Conservation (phyloP, 2,888 invertebrate genomes). For the Orchesellides sinensis region DNA sequence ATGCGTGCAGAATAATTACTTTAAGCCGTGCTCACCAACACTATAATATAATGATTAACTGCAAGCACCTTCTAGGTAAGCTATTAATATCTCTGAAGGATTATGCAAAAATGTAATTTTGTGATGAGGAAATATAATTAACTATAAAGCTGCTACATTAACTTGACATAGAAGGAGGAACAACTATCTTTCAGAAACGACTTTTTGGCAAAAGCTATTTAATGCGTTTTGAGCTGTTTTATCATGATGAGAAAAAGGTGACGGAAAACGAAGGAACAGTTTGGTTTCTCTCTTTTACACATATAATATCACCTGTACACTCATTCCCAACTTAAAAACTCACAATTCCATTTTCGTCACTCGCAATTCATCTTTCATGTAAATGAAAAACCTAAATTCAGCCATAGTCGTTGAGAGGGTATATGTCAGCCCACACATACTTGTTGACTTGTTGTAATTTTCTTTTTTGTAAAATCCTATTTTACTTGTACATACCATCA, state of each 20-base stretch:
- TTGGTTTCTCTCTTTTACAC: conserved; percentile 1
- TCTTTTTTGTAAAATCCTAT: background rate
- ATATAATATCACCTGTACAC: conserved; percentile 5
- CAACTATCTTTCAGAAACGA: conserved; percentile 17
- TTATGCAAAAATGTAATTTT: background rate
- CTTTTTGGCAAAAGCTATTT: conserved; percentile 49
- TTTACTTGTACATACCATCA: conserved; percentile 12
- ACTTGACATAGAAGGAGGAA: conserved; percentile 17
- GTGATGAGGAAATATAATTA: conserved; percentile 43
- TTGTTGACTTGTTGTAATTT: conserved; percentile 11
- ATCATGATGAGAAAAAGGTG: conserved; percentile 36
- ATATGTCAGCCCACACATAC: conserved; percentile 58
- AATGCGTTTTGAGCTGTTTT: conserved; percentile 38
- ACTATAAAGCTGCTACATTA: conserved; percentile 43
- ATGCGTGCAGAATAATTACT: too few species aligned
- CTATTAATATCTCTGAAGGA: background rate
- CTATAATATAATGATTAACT: too few species aligned
- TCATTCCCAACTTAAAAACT: conserved; percentile 23
- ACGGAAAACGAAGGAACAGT: conserved; percentile 28
- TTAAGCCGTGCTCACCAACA: too few species aligned
- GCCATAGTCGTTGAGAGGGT: conserved; percentile 43
- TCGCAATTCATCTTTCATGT: conserved; percentile 56
- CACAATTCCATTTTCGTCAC: conserved; percentile 60
- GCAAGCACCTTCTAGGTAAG: too few species aligned
- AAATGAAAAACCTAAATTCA: conserved; percentile 63